Conservation (phyloP, 2,797 vertebrate genomes). For the Agapornis canus region DNA sequence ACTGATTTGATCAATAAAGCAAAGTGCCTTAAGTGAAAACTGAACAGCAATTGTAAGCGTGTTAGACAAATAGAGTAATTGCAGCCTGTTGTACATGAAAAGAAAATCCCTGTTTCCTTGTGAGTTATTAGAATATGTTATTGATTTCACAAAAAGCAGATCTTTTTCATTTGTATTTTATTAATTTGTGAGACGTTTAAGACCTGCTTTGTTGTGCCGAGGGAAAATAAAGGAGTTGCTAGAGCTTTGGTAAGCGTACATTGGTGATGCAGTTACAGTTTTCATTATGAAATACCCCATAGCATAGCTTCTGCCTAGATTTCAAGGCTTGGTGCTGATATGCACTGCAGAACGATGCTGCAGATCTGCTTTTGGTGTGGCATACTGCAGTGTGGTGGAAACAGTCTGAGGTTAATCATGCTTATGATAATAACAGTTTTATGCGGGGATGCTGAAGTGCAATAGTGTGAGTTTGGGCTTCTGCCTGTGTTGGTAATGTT, state of each 20-base stretch:
- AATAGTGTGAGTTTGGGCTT: neutral
- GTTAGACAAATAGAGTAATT: conserved; percentile 57
- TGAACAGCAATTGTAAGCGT: conserved; percentile 1
- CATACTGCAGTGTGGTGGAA: neutral
- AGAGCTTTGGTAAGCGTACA: neutral
- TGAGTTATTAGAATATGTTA: conserved; percentile 48
- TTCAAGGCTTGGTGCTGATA: neutral
- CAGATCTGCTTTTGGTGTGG: neutral
- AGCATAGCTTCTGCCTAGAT: neutral
- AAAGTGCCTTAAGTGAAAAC: conserved; percentile 58
- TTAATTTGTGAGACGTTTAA: neutral
- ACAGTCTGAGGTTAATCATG: neutral
- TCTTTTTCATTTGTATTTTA: conserved; percentile 42
- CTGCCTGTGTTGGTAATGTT: neutral
- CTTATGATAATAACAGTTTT: neutral
- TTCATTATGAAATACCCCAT: neutral
- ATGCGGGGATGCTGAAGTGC: neutral
- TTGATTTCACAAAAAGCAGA: conserved; percentile 38
- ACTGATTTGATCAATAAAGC: conserved; percentile 58
- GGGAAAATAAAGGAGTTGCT: neutral
- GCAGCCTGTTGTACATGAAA: conserved; percentile 21
- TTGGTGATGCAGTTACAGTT: neutral
- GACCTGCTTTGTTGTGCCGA: neutral
- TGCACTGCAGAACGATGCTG: neutral
- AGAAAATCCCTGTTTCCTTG: conserved; percentile 53